Base-by-base conservation (phyloP, 2,113 vertebrate species). In the Campylomormyrus numenius region DNA sequence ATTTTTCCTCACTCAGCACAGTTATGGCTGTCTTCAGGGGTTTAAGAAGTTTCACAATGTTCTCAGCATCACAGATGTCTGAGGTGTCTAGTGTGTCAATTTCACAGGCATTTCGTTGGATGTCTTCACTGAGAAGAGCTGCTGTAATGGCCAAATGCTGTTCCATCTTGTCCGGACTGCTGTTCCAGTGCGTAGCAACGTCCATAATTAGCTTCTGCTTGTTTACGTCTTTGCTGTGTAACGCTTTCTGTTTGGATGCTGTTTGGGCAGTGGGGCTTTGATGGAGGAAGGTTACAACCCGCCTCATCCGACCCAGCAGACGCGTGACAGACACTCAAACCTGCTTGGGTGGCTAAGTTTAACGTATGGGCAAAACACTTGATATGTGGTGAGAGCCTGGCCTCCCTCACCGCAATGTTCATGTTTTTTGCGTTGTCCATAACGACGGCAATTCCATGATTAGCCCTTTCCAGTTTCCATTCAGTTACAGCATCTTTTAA, bases 41-140 rank as follows among this genome's bases (percentile, higher is more conserved):
- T 62, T 91, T 89, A 87, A 91, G 91, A 3, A 89, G 88, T 21
- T 53, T 90, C 88, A 91, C 83, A 5, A 89, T 90, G 87, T 92
- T 77, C 53, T 92, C 50, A 13, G 70, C 80, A 91, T 90, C 58
- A 86, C 5, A 27, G 48, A 87, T 89, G 85, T 90, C 74, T 8
- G 0, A 15, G 62, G 1, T 88, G 35, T 90, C 87, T 49, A 91
- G 62, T 87, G 87, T 84, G 87, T 91, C 56, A 48, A 91, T 85
- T 88, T 92, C 56, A 85, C 19, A 6, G 13, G 83, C 83, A 46
- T 45, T 85, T 48, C 21, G 21, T 58, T 0, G 6, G 21, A 24
- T 58, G 56, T 24, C 56, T 50, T 50, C 49, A 11, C 49, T 50
- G 49, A 50, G 49, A 50, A 50, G 10, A 50, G 49, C 49, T 50